Evolutionary conservation across 2,113 vertebrate genomes (phyloP).

Genomic region (Misgurnus anguillicaudatus): DNA sequence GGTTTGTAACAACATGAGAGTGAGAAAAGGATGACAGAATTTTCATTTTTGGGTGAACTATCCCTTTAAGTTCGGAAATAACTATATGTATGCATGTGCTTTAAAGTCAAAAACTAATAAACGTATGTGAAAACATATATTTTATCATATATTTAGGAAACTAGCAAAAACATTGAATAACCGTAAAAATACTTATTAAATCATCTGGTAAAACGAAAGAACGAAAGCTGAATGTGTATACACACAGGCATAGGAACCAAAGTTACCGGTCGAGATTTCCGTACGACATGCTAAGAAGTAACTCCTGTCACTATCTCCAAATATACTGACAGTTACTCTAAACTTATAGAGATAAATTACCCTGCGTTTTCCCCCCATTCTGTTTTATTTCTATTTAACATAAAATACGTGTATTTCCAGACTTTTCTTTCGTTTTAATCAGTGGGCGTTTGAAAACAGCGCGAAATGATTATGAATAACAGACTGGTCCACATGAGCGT

Average conservation of each 20-base stretch:
- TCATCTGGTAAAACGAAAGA: no score
- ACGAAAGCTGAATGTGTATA: no score
- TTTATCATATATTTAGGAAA: no score
- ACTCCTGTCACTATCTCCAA: conserved; percentile 63
- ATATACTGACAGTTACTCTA: conserved; percentile 47
- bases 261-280: conserved; percentile 45
- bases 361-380: not conserved
- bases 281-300: conserved; percentile 58
- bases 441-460: not conserved
- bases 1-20: no score
- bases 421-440: not conserved
- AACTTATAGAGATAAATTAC: not conserved
- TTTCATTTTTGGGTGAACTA: no score
- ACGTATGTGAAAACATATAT: no score
- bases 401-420: not conserved
- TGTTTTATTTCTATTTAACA: not conserved
- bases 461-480: not conserved
- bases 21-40: no score
- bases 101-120: no score
- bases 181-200: no score
- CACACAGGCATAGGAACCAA: conserved; percentile 59
- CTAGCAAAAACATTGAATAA: no score
- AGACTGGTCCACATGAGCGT: conserved; percentile 6
- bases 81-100: no score
- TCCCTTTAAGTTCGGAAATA: no score